Conservation (phyloP, 2,888 invertebrate species). For the Caenorhabditis angaria region DNA sequence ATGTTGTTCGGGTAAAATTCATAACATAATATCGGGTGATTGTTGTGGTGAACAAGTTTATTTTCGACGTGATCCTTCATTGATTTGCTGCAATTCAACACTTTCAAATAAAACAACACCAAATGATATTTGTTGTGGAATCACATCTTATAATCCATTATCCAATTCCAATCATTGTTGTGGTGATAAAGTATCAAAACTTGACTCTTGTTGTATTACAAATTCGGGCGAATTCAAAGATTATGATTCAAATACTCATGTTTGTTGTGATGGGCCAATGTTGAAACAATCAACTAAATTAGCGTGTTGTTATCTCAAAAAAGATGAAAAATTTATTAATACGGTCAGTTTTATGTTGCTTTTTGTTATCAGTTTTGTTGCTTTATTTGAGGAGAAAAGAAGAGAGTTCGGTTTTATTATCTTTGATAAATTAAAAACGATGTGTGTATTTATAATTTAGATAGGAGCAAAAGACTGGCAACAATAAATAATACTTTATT, state of each 20-base stretch:
- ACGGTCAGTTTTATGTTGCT: constrained; percentile 22
- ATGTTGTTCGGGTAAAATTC: constrained; percentile 69
- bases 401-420: background rate
- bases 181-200: constrained; percentile 44
- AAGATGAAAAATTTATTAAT: constrained; percentile 27
- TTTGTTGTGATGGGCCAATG: constrained; percentile 67
- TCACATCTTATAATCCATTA: constrained; percentile 64
- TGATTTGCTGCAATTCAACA: constrained; percentile 64
- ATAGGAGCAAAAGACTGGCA: constrained; percentile 6
- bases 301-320: constrained; percentile 65
- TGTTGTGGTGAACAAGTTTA: constrained; percentile 69
- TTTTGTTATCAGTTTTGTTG: background rate
- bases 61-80: constrained; percentile 48
- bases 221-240: constrained; percentile 27
- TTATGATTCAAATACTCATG: constrained; percentile 55
- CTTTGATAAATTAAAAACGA: background rate
- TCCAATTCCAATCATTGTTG: constrained; percentile 61
- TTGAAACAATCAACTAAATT: constrained; percentile 43
- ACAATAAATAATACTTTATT: constrained; percentile 5
- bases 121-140: constrained; percentile 63
- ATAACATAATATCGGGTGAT: constrained; percentile 68
- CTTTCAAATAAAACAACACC: constrained; percentile 46
- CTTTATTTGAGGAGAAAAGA: background rate
- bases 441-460: constrained; percentile 5
- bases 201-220: constrained; percentile 49